phyloP scores from a whole-genome alignment of 2,113 vertebrate species.

The Antennarius striatus region DNA sequence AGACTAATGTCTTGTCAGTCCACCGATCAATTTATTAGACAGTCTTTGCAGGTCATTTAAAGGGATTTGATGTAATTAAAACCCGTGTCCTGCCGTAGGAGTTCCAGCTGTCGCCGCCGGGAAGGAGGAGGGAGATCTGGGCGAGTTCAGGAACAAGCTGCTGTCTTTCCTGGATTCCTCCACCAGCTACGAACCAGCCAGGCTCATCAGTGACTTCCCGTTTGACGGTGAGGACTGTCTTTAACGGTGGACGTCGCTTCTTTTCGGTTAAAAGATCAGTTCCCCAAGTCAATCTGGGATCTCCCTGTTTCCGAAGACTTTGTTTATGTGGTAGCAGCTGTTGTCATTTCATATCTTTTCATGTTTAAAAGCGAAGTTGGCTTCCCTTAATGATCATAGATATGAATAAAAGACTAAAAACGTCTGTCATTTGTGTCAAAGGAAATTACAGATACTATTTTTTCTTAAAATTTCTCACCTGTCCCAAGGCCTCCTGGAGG shows the following conservation, averaged over 20 bases:
- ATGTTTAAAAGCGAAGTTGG: not conserved
- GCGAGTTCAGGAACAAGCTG: slow-evolving; percentile 89
- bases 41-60: not conserved
- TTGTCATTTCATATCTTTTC: not conserved
- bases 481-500: slow-evolving; percentile 89
- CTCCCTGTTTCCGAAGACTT: no score
- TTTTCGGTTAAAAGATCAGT: not conserved
- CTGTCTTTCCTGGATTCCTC: slow-evolving; percentile 91
- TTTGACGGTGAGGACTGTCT: slow-evolving; percentile 87
- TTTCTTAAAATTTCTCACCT: not conserved
- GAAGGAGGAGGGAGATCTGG: slow-evolving; percentile 88
- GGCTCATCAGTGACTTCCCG: slow-evolving; percentile 95
- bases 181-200: slow-evolving; percentile 87
- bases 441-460: no score
- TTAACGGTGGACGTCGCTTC: not conserved
- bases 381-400: no score
- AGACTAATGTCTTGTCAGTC: no score
- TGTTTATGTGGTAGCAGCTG: slow-evolving; percentile 2
- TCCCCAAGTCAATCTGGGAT: no score
- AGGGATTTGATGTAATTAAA: not conserved
- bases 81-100: slow-evolving; percentile 46
- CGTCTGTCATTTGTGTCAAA: no score
- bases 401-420: no score
- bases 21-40: no score
- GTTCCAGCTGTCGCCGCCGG: slow-evolving; percentile 85